Conservation (phyloP, 1,140 invertebrate genomes). For the Leptopilina clavipes region DNA sequence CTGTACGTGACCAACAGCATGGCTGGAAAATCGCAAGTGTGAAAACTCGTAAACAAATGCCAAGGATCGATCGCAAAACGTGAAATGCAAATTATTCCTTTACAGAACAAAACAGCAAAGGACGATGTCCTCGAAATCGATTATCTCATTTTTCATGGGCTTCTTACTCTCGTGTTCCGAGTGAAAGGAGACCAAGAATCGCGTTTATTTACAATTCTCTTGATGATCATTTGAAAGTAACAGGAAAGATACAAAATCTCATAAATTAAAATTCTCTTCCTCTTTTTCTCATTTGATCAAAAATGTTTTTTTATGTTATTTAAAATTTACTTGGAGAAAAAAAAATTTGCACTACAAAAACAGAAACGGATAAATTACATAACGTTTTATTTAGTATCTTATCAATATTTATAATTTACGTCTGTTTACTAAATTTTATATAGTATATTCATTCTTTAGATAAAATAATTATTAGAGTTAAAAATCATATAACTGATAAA, state of each 20-base stretch:
- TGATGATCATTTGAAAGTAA: not conserved
- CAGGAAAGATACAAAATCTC: not conserved
- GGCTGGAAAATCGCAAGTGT: slow-evolving; percentile 14
- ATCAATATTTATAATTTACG: not conserved
- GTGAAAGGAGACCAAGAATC: not conserved
- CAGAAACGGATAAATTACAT: not conserved
- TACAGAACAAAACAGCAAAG: not conserved
- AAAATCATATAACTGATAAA: slow-evolving; percentile 11
- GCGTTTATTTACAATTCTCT: not conserved
- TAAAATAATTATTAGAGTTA: slow-evolving; percentile 11
- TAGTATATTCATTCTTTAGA: not conserved
- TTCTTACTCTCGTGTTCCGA: not conserved
- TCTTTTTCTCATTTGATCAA: not conserved
- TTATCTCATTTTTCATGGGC: not conserved
- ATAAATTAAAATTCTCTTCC: not conserved
- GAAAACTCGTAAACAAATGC: slow-evolving; percentile 7
- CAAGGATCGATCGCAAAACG: not conserved
- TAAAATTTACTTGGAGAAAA: too few species aligned
- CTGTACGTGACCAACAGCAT: slow-evolving; percentile 47
- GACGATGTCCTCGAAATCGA: not conserved
- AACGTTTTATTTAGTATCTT: not conserved
- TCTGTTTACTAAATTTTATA: not conserved
- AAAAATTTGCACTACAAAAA: not conserved
- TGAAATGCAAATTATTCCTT: slow-evolving; percentile 1
- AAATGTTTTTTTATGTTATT: not conserved